Percentiles rank a stretch among this genome's conserved stretches.
These are phyloP conservation scores for Zaprionus nigranus DNA, from an alignment of 1,140 invertebrate species.

Conservation along the genomic window DNA sequence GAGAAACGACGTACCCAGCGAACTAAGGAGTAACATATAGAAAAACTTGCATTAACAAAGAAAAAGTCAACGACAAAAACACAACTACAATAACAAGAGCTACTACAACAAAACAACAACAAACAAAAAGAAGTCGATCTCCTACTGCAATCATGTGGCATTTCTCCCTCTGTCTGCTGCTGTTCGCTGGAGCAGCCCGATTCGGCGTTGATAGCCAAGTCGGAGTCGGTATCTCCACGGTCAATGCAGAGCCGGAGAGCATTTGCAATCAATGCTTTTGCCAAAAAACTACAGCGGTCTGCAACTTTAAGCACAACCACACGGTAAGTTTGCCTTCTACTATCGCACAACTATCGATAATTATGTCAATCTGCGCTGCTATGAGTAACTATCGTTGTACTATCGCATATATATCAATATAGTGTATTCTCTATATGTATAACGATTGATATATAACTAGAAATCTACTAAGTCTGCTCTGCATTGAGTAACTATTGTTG, in stretches of 20 bases:
- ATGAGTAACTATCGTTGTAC: not conserved
- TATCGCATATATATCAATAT: too few species aligned
- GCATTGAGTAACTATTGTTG: not conserved
- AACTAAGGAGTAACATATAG: not conserved
- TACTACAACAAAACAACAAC: not conserved
- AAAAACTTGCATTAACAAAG: not conserved
- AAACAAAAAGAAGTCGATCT: not conserved
- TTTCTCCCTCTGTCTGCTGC: constrained; percentile 2
- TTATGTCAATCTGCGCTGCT: not conserved
- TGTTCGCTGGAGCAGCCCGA: not conserved
- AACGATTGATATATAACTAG: too few species aligned
- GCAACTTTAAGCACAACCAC: constrained; percentile 47
- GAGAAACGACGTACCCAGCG: not conserved
- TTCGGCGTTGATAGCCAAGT: not conserved
- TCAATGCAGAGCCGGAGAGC: constrained; percentile 5
- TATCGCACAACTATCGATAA: constrained; percentile 2
- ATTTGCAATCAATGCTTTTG: constrained; percentile 56
- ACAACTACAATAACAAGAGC: not conserved
- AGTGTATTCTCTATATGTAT: too few species aligned
- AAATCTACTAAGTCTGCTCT: too few species aligned
- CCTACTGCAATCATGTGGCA: constrained; percentile 1
- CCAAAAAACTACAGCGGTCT: constrained; percentile 5
- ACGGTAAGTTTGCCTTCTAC: constrained; percentile 47
- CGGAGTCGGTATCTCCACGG: not conserved
- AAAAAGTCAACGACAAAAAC: not conserved